Conservation (phyloP, 2,797 vertebrate species). For the Orestias chungarensis region DNA sequence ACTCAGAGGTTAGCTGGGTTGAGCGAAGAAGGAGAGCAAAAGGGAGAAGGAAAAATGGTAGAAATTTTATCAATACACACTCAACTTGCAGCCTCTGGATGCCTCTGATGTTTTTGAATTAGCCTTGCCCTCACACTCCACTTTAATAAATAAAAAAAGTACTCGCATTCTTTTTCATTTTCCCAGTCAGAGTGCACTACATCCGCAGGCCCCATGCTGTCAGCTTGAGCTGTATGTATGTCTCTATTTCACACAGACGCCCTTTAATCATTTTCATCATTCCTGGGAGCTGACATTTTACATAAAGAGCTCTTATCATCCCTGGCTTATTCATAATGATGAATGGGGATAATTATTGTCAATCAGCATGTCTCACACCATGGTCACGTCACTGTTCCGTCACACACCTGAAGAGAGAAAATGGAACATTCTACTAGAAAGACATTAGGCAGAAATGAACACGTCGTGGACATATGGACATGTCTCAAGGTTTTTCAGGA, state of each 20-base stretch:
- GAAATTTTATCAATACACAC: constrained; percentile 68
- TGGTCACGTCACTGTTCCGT: constrained; percentile 19
- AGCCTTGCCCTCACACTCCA: constrained; percentile 28
- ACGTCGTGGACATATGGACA: not conserved
- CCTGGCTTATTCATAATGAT: constrained; percentile 53
- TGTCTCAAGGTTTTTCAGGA: not conserved
- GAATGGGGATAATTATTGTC: constrained; percentile 67
- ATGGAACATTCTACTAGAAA: constrained; percentile 2
- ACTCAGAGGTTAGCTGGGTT: constrained; percentile 55
- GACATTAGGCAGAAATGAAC: not conserved
- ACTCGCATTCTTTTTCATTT: constrained; percentile 64
- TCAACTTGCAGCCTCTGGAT: constrained; percentile 34
- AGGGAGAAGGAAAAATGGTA: constrained; percentile 44
- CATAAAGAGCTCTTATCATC: constrained; percentile 61
- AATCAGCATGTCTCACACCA: constrained; percentile 39
- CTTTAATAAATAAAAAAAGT: constrained; percentile 70
- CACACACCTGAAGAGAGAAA: constrained; percentile 10
- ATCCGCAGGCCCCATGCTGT: constrained; percentile 30
- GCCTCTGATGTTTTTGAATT: constrained; percentile 45
- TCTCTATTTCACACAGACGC: constrained; percentile 55
- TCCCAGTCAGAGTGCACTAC: constrained; percentile 5
- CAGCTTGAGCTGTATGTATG: constrained; percentile 35
- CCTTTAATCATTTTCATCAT: constrained; percentile 67
- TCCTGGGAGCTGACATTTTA: constrained; percentile 54
- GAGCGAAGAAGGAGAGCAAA: constrained; percentile 22